Percentiles rank a stretch among this genome's conserved stretches.
Conservation (phyloP, 2,113 vertebrate species). For the Lepisosteus oculatus region DNA sequence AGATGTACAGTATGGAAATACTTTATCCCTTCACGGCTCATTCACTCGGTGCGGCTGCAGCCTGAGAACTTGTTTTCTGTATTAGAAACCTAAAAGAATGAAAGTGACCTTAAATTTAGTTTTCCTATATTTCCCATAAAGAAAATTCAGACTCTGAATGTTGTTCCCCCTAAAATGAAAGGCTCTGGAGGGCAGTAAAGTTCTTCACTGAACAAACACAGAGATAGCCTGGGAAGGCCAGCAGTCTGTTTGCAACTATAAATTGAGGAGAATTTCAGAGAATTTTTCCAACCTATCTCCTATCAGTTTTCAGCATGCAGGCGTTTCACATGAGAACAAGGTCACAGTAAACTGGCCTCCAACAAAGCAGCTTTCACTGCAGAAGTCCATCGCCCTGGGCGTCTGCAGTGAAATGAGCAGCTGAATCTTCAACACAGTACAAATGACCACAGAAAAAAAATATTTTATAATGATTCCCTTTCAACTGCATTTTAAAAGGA, state of each 20-base stretch:
- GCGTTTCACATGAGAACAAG: conserved; percentile 11
- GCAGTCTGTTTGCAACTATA: not conserved
- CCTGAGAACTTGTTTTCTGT: too few species aligned
- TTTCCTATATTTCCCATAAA: not conserved
- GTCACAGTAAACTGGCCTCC: not conserved
- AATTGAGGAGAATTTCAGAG: not conserved
- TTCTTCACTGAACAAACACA: not conserved
- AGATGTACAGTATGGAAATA: too few species aligned
- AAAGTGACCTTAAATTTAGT: not conserved
- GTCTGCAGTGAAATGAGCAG: not conserved
- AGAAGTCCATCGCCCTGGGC: conserved; percentile 5
- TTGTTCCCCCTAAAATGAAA: not conserved
- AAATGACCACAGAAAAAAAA: not conserved
- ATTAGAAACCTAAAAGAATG: too few species aligned
- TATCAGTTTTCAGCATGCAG: not conserved
- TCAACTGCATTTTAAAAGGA: too few species aligned
- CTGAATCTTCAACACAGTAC: conserved; percentile 5
- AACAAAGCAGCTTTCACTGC: conserved; percentile 6
- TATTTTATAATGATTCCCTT: not conserved
- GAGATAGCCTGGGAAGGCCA: not conserved
- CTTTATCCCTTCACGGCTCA: too few species aligned
- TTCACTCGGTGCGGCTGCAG: too few species aligned
- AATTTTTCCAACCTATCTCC: not conserved
- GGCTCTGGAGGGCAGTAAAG: not conserved
- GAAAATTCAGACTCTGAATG: too few species aligned